Evolutionary conservation across 2,888 invertebrate species (phyloP).

Genomic region (Hypercompe scribonia): DNA sequence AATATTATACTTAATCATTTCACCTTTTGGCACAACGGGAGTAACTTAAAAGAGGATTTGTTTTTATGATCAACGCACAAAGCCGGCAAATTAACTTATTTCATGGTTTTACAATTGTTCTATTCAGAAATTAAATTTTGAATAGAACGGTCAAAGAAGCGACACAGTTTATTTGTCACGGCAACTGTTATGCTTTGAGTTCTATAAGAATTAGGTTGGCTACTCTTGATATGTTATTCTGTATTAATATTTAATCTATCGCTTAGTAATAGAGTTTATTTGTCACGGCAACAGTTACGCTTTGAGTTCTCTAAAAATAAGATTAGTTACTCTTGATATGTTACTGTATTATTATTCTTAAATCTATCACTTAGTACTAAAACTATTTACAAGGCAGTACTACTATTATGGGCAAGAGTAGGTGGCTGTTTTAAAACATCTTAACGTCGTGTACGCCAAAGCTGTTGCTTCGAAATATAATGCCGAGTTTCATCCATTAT

Average conservation of each 20-base stretch:
- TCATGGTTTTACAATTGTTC: slow-evolving; percentile 10
- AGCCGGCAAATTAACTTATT: slow-evolving; percentile 17
- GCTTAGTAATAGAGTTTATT: slow-evolving; percentile 31
- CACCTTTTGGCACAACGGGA: slow-evolving; percentile 11
- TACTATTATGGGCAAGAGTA: slow-evolving; percentile 37
- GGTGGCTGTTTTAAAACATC: neutral
- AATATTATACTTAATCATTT: slow-evolving; percentile 26
- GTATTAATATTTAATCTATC: slow-evolving; percentile 12
- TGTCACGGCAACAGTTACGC: slow-evolving; percentile 14
- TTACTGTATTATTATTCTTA: slow-evolving; percentile 12
- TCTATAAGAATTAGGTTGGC: slow-evolving; percentile 20
- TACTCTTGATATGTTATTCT: slow-evolving; percentile 14
- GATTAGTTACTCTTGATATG: slow-evolving; percentile 22
- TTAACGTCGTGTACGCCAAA: neutral
- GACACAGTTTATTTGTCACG: slow-evolving; percentile 22
- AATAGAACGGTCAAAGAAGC: slow-evolving; percentile 1
- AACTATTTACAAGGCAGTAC: slow-evolving; percentile 43
- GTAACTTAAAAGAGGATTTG: neutral
- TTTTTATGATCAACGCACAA: slow-evolving; percentile 15
- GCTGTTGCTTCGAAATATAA: neutral
- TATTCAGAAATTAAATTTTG: slow-evolving; percentile 6
- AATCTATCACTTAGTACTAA: slow-evolving; percentile 23
- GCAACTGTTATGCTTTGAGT: slow-evolving; percentile 16
- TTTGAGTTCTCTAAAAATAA: slow-evolving; percentile 16
- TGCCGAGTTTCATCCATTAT: neutral